A percentile compares a stretch with the other conserved stretches of the same genome.
Conservation (phyloP, 2,113 vertebrate genomes). For the Oxyura jamaicensis region DNA sequence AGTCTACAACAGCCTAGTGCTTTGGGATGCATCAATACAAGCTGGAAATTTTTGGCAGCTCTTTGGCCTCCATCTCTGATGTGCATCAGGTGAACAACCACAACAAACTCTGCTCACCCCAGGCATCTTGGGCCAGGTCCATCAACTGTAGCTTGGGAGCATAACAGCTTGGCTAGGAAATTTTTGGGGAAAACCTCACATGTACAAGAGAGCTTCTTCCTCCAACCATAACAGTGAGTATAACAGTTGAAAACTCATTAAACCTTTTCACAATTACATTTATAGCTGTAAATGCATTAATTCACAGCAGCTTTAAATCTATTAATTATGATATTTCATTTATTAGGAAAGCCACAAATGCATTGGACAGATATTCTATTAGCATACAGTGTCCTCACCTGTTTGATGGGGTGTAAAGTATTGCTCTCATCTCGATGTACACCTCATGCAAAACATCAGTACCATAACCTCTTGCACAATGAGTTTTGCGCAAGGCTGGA, state of each 20-base stretch:
- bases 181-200: neutral
- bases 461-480: neutral
- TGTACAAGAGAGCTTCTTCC: neutral
- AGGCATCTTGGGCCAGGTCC: rapidly evolving
- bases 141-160: neutral
- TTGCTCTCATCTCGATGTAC: neutral
- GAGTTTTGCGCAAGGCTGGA: neutral
- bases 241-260: neutral
- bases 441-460: neutral
- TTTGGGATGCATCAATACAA: neutral
- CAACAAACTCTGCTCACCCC: neutral
- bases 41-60: neutral
- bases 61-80: neutral
- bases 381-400: neutral
- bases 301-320: neutral
- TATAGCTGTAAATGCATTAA: neutral
- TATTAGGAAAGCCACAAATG: neutral
- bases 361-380: neutral
- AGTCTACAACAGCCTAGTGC: neutral
- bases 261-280: neutral
- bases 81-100: neutral
- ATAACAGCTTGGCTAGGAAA: neutral
- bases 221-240: neutral
- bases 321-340: slow-evolving; percentile 1
- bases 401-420: neutral